These are phyloP conservation scores for Argentina silus DNA, from an alignment of 2,797 vertebrate species.

Conservation along the genomic window DNA sequence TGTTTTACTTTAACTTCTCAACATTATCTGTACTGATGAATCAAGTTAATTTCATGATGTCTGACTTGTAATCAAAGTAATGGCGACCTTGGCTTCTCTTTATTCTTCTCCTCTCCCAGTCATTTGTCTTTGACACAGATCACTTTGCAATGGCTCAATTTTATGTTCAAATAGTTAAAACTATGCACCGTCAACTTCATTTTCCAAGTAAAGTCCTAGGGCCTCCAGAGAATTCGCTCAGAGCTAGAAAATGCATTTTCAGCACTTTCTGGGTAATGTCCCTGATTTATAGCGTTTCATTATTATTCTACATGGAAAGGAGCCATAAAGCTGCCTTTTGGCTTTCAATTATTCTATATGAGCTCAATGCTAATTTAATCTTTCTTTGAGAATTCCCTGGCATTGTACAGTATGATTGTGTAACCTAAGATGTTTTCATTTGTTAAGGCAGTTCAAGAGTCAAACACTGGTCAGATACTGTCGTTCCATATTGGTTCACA, in stretches of 20 bases:
- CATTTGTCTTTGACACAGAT: slow-evolving; percentile 36
- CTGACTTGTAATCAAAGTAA: slow-evolving; percentile 39
- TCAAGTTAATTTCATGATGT: too few species aligned
- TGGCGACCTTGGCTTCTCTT: slow-evolving; percentile 47
- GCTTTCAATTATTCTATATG: slow-evolving; percentile 37
- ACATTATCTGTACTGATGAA: too few species aligned
- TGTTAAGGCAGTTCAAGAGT: too few species aligned
- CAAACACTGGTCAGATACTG: too few species aligned
- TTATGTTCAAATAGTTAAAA: slow-evolving; percentile 65
- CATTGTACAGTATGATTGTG: too few species aligned
- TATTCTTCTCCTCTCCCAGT: slow-evolving; percentile 30
- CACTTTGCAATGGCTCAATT: slow-evolving; percentile 44
- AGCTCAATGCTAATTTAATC: slow-evolving; percentile 40
- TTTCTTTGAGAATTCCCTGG: too few species aligned
- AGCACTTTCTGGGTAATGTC: slow-evolving; percentile 51
- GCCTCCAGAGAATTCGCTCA: slow-evolving; percentile 36
- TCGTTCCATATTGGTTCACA: too few species aligned
- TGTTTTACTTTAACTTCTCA: not conserved
- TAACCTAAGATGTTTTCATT: too few species aligned
- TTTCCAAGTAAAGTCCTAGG: slow-evolving; percentile 43
- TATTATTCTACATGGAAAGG: slow-evolving; percentile 51
- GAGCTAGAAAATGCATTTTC: slow-evolving; percentile 34
- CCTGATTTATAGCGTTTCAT: slow-evolving; percentile 63
- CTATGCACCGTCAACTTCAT: slow-evolving; percentile 53
- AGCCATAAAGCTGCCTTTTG: slow-evolving; percentile 43